Evolutionary conservation across 2,113 vertebrate species (phyloP).

Genomic region (Etheostoma cragini): DNA sequence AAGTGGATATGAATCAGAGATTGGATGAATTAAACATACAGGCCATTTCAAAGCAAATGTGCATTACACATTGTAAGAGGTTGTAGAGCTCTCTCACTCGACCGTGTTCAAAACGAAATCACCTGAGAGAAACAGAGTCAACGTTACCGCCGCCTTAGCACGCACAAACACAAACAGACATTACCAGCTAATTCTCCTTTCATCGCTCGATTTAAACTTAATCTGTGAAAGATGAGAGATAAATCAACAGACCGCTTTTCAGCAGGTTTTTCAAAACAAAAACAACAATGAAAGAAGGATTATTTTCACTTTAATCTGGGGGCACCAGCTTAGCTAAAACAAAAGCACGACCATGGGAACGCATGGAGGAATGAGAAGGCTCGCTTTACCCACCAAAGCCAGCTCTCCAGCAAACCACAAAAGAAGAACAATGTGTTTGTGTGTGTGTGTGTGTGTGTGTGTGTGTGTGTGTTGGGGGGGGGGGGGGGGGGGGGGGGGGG

Average conservation of each 20-base stretch:
- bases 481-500: slow-evolving; percentile 51
- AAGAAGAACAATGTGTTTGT: slow-evolving; percentile 69
- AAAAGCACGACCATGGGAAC: slow-evolving; percentile 80
- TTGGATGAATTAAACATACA: slow-evolving; percentile 72
- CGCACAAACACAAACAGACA: slow-evolving; percentile 65
- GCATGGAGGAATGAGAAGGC: slow-evolving; percentile 71
- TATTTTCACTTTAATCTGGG: slow-evolving; percentile 83
- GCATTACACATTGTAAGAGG: slow-evolving; percentile 51
- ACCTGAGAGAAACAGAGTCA: slow-evolving; percentile 30
- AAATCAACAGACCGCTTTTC: slow-evolving; percentile 81
- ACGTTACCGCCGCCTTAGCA: slow-evolving; percentile 35
- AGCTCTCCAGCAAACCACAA: slow-evolving; percentile 73
- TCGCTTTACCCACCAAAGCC: slow-evolving; percentile 63
- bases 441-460: slow-evolving; percentile 15
- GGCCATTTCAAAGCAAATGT: slow-evolving; percentile 64
- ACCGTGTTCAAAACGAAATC: slow-evolving; percentile 42
- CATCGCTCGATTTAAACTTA: slow-evolving; percentile 78
- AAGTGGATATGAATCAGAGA: slow-evolving; percentile 68
- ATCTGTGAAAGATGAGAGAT: slow-evolving; percentile 78
- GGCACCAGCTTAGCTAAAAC: slow-evolving; percentile 81
- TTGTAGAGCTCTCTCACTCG: slow-evolving; percentile 36
- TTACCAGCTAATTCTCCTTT: slow-evolving; percentile 64
- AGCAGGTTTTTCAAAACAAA: slow-evolving; percentile 76
- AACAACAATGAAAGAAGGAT: slow-evolving; percentile 81
- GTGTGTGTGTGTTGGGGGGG: slow-evolving; percentile 19